A percentile compares a stretch with the other conserved stretches of the same genome.
Conservation (phyloP, 2,113 vertebrate species). For the Sterrhoptilus dennistouni region DNA sequence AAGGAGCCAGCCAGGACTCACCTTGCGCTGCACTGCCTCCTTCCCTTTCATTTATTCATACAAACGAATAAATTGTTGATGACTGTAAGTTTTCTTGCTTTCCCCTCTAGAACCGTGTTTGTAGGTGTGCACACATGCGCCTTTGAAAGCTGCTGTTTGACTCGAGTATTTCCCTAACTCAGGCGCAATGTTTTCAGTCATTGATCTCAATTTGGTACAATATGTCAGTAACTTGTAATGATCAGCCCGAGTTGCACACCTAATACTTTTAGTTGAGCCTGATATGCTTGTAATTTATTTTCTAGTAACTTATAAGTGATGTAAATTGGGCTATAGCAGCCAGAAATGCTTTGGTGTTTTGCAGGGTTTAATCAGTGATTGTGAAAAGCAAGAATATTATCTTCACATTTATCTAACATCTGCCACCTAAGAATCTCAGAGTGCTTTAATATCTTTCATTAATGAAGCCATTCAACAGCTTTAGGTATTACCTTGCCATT, state of each 20-base stretch:
- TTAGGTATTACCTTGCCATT: background rate
- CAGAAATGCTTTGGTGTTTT: slow-evolving; percentile 6
- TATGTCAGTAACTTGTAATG: background rate
- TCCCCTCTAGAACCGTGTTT: background rate
- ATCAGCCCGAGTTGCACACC: background rate
- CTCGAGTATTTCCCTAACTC: background rate
- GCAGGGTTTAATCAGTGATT: background rate
- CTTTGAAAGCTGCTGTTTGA: background rate
- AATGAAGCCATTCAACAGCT: slow-evolving; percentile 13
- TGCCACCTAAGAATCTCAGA: background rate
- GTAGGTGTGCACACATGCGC: background rate
- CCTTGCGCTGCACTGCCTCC: background rate
- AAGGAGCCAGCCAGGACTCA: background rate
- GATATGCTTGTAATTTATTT: slow-evolving; percentile 33
- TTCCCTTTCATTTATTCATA: background rate
- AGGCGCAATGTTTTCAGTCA: background rate
- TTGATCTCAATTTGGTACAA: background rate
- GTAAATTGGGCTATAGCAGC: background rate
- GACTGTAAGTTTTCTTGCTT: background rate
- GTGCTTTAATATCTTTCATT: background rate
- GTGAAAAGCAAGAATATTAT: background rate
- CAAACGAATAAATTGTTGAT: background rate
- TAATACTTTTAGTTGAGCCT: slow-evolving; percentile 12
- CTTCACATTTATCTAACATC: slow-evolving; percentile 9
- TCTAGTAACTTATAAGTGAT: slow-evolving; percentile 6